phyloP scores from a whole-genome alignment of 2,797 vertebrate species.

The Mastacembelus armatus region DNA sequence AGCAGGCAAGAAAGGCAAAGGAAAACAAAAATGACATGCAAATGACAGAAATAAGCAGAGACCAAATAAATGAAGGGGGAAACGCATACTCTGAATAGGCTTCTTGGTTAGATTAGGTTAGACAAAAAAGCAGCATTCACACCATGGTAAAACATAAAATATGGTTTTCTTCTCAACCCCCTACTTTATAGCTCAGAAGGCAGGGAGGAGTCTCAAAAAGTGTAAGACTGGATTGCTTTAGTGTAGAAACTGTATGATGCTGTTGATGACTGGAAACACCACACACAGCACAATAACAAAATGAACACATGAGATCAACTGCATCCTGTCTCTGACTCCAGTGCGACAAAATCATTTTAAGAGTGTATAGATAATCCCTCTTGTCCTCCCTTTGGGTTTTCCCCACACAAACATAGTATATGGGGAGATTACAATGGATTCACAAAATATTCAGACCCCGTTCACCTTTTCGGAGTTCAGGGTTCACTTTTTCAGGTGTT shows the following conservation, averaged over 20 bases:
- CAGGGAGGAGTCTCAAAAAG: no score
- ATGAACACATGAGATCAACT: constrained; percentile 26
- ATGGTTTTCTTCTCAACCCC: constrained; percentile 1
- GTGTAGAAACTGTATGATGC: no score
- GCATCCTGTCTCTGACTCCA: constrained; percentile 24
- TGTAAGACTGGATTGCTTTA: no score
- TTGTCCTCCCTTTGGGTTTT: no score
- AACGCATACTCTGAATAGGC: background rate
- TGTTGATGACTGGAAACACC: no score
- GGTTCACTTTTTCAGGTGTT: no score
- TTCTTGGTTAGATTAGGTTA: background rate
- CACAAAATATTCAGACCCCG: no score
- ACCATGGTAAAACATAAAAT: constrained; percentile 9
- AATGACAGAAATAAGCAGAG: constrained; percentile 31
- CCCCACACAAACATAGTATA: no score
- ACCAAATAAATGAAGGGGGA: constrained; percentile 7
- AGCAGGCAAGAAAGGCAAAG: constrained; percentile 54
- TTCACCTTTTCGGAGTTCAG: no score
- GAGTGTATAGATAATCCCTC: constrained; percentile 25
- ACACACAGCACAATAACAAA: no score
- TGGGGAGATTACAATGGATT: constrained; percentile 68
- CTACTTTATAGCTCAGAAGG: no score
- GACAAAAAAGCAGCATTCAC: constrained; percentile 7
- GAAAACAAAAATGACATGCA: constrained; percentile 57
- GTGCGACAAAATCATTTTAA: constrained; percentile 47